Percentiles rank a stretch among this genome's conserved stretches.
These are phyloP conservation scores for Drosophila aldrichi DNA, from an alignment of 2,888 invertebrate species.

Conservation along the genomic window DNA sequence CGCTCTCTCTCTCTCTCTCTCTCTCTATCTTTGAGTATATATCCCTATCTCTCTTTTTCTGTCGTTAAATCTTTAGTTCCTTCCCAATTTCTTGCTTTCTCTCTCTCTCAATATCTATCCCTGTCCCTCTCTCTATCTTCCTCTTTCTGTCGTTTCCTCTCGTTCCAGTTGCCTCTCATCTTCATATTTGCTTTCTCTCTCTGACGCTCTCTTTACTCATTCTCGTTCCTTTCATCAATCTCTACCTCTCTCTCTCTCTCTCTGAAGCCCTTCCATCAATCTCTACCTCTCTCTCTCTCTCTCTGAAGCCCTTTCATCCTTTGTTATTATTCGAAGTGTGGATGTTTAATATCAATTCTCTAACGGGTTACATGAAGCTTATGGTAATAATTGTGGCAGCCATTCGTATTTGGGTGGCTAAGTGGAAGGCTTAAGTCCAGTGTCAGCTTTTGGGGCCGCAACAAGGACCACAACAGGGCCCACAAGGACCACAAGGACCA, in stretches of 20 bases:
- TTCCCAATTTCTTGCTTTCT: too few relatives aligned
- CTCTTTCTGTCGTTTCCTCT: too few relatives aligned
- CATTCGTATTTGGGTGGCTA: not conserved
- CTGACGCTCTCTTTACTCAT: not conserved
- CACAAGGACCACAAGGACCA: constrained; percentile 40
- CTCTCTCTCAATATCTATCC: too few relatives aligned
- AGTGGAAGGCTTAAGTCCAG: not conserved
- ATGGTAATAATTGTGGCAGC: constrained; percentile 23
- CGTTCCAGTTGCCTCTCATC: too few relatives aligned
- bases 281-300: too few relatives aligned
- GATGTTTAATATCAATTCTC: constrained; percentile 46
- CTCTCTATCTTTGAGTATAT: too few relatives aligned
- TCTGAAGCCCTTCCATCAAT: not conserved
- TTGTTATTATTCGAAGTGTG: constrained; percentile 17
- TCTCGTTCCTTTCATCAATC: not conserved
- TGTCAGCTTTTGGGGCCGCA: constrained; percentile 38
- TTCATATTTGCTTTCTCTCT: too few relatives aligned
- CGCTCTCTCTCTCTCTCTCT: too few relatives aligned
- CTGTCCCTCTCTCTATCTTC: too few relatives aligned
- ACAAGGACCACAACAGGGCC: constrained; percentile 31
- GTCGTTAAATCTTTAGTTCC: too few relatives aligned
- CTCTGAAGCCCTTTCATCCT: not conserved
- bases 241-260: not conserved
- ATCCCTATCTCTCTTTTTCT: too few relatives aligned
- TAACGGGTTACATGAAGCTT: constrained; percentile 53